Conservation (phyloP, 2,888 invertebrate genomes). For the Drosophila formosana region DNA sequence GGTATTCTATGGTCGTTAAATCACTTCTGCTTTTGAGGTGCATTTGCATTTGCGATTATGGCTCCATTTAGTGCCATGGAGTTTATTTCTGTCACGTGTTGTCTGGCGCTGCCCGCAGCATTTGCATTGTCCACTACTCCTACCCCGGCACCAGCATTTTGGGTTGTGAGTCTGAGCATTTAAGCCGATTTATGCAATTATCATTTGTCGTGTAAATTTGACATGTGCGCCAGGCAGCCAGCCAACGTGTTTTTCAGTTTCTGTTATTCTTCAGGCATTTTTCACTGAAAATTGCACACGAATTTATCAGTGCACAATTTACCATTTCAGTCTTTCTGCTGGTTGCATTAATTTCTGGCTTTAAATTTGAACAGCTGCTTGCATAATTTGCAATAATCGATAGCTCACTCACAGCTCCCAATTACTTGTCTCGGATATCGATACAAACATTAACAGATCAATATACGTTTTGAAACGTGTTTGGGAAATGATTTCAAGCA, state of each 20-base stretch:
- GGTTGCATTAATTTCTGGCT: constrained; percentile 53
- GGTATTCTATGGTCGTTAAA: constrained; percentile 10
- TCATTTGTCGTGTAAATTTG: constrained; percentile 71
- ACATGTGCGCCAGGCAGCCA: constrained; percentile 45
- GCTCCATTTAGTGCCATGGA: constrained; percentile 49
- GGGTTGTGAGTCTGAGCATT: constrained; percentile 55
- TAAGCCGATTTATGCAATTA: constrained; percentile 83
- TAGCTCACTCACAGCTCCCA: constrained; percentile 31
- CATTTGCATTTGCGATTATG: constrained; percentile 68
- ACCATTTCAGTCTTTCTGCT: constrained; percentile 21
- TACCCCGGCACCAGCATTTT: constrained; percentile 22
- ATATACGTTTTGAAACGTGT: constrained; percentile 37
- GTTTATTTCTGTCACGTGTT: constrained; percentile 64
- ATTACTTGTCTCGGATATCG: constrained; percentile 29
- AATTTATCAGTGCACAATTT: constrained; percentile 24
- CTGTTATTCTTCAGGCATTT: constrained; percentile 23
- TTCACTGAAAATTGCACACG: constrained; percentile 41
- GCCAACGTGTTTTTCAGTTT: constrained; percentile 36
- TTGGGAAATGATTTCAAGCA: constrained; percentile 6
- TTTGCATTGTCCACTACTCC: constrained; percentile 26
- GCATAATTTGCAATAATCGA: constrained; percentile 44
- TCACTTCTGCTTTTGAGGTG: background rate
- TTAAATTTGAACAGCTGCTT: constrained; percentile 50
- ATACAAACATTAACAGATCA: constrained; percentile 15
- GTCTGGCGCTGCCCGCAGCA: constrained; percentile 36